These are phyloP conservation scores for Amniataba percoides DNA, from an alignment of 2,797 vertebrate genomes.

Conservation along the genomic window DNA sequence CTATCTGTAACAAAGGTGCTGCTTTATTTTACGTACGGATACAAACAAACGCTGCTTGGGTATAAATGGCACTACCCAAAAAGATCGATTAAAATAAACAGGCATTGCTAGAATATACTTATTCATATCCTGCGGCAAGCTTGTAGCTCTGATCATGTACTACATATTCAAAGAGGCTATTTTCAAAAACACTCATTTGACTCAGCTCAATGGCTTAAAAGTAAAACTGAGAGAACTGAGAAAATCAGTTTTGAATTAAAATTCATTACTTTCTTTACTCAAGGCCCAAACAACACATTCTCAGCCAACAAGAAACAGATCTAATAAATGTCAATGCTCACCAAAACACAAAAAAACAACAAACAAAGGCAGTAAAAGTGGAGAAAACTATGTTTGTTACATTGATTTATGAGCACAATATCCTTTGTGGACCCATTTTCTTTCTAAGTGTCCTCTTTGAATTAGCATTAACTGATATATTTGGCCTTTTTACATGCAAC, in stretches of 20 bases:
- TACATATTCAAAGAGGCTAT: neutral
- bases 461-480: constrained; percentile 43
- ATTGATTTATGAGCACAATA: constrained; percentile 21
- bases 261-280: constrained; percentile 13
- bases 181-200: constrained; percentile 26
- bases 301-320: constrained; percentile 25
- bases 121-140: constrained; percentile 18
- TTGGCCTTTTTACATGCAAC: constrained; percentile 38
- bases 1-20: neutral
- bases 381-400: neutral
- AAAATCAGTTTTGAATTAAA: constrained; percentile 31
- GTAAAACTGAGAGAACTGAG: constrained; percentile 8
- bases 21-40: neutral
- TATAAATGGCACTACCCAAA: neutral
- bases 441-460: constrained; percentile 33
- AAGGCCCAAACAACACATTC: constrained; percentile 20
- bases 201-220: neutral
- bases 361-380: constrained; percentile 7
- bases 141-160: neutral
- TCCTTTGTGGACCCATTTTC: constrained; percentile 9
- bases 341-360: constrained; percentile 14
- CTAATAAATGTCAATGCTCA: constrained; percentile 14
- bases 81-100: neutral
- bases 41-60: neutral
- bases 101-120: neutral